Base-by-base conservation (phyloP, 2,888 invertebrate species). In the Autographa pulchrina region DNA sequence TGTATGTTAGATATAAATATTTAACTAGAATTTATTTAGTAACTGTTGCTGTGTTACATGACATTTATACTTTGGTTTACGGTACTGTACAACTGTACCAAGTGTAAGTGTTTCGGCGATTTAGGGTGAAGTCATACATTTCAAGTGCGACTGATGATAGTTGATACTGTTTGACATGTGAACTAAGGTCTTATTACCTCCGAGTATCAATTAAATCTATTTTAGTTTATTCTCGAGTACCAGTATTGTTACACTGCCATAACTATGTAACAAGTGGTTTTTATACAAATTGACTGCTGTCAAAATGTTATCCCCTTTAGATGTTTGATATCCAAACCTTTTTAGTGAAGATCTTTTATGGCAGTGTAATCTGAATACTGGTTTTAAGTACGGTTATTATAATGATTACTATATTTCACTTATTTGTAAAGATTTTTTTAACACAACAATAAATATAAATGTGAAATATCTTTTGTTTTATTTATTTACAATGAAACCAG, bases 361-460 rank as follows among this genome's bases (percentile, higher is more conserved):
- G 86, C 89, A 91, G 92, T 91, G 91, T 90, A 89, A 89, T 83
- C 60, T 32, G 54, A 78, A 84, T 81, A 87, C 89, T 89, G 90
- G 89, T 81, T 81, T 82, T 90, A 90, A 89, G 89, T 92, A 93
- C 88, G 91, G 90, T 93, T 94, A 94, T 92, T 90, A 93, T 92
- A 92, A 93, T 90, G 87, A 92, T 92, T 92, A 93, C 92, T 92
- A 91, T 94, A 93, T 93, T 94, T 94, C 95, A 95, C 95, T 93
- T 94, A 95, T 93, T 94, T 95, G 94, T 95, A 95, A 93, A 95
- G 92, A 92, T 92, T 94, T 95, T 77, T 95, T 95, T 95, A 95
- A 95, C 94, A 95, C 95, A 94, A 94, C 93, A 95, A 93, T 95
- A 95, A 95, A 95, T 93, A 94, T 95, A 93, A 95, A 93, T 96